A percentile compares a stretch with the other conserved stretches of the same genome.
Conservation (phyloP, 1,140 invertebrate genomes). For the Galendromus occidentalis region DNA sequence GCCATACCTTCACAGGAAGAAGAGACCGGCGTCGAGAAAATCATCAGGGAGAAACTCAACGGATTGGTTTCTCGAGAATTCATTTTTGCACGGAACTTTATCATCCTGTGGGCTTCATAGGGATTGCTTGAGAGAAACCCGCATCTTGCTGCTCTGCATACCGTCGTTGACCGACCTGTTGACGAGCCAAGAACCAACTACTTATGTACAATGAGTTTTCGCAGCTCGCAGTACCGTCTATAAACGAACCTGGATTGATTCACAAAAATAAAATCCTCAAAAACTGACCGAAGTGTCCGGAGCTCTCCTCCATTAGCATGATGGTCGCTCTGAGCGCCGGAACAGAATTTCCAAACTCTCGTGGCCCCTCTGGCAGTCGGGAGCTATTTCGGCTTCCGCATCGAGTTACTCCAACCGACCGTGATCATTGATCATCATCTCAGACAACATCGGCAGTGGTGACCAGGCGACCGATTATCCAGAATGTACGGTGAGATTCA, state of each 20-base stretch:
- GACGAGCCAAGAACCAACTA: neutral
- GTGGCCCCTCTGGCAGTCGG: neutral
- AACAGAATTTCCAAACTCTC: neutral
- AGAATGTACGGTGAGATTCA: neutral
- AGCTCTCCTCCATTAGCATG: slow-evolving; percentile 31
- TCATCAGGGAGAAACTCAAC: neutral
- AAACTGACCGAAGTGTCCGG: slow-evolving; percentile 28
- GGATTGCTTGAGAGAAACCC: slow-evolving; percentile 3
- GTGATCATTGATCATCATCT: neutral
- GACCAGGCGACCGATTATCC: neutral
- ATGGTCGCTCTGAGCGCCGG: slow-evolving; percentile 25
- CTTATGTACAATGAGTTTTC: neutral
- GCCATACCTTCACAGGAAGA: neutral
- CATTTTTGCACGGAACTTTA: slow-evolving; percentile 28
- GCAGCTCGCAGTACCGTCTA: neutral
- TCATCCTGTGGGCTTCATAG: slow-evolving; percentile 26
- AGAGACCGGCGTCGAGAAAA: neutral
- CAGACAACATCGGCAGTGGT: neutral
- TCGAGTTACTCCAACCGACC: neutral
- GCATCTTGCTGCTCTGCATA: neutral
- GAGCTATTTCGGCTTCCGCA: neutral
- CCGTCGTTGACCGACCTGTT: neutral
- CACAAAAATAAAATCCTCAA: slow-evolving; percentile 24
- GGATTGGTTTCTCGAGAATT: slow-evolving; percentile 23
- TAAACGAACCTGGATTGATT: neutral